Conservation (phyloP, 2,888 invertebrate species). For the Chymomyza caudatula region DNA sequence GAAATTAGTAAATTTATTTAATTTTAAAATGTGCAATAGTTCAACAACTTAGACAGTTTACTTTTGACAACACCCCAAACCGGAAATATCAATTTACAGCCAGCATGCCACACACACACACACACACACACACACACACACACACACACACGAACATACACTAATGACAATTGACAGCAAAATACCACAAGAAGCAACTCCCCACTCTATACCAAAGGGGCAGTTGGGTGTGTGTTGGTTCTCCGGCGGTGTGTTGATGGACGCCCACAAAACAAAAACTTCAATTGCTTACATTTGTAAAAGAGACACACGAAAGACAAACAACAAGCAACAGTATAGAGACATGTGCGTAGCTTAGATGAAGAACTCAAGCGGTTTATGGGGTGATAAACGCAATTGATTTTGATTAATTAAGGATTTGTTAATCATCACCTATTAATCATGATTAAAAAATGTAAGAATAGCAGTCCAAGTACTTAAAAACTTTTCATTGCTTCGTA, state of each 20-base stretch:
- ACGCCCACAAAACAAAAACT: conserved; percentile 33
- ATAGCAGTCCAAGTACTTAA: too few relatives aligned
- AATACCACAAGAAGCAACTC: conserved; percentile 11
- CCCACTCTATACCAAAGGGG: not conserved
- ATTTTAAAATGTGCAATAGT: not conserved
- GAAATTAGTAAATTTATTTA: conserved; percentile 46
- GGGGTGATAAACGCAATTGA: not conserved
- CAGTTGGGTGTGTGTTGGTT: not conserved
- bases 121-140: not conserved
- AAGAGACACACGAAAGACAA: not conserved
- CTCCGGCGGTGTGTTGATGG: conserved; percentile 11
- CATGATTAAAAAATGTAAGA: too few relatives aligned
- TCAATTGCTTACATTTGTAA: conserved; percentile 37
- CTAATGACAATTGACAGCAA: conserved; percentile 50
- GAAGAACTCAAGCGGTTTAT: not conserved
- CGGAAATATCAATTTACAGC: conserved; percentile 60
- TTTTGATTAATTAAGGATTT: not conserved
- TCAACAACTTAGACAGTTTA: not conserved
- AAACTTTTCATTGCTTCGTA: too few relatives aligned
- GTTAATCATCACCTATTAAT: not conserved
- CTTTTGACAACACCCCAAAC: conserved; percentile 28
- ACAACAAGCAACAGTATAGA: not conserved
- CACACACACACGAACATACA: conserved; percentile 2
- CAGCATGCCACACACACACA: too few relatives aligned
- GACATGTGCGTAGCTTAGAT: not conserved